Evolutionary conservation across 2,888 invertebrate species (phyloP), one percentile per base, ranked within the genome.

Genomic region (Thecophora atra): DNA sequence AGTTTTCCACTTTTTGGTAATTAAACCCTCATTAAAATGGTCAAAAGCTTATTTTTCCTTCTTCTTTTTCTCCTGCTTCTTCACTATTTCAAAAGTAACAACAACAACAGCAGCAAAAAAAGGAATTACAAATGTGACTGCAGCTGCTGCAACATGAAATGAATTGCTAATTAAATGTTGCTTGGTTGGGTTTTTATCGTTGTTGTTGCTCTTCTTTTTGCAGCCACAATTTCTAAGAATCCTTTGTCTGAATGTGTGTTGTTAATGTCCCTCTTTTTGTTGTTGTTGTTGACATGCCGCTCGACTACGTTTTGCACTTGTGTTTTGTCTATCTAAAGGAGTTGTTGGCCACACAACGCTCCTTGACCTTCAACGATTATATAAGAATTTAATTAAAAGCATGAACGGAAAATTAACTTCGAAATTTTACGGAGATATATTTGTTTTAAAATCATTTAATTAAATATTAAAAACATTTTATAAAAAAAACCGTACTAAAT

Each of bases 161-260:
- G 58, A 68, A 68, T 68, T 58, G 58, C 60, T 58, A 69, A 69
- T 69, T 69, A 56, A 69, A 69, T 47, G 44, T 24, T 44, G 28
- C 24, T 65, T 47, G 65, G 26, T 26, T 17, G 5, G 11, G n/a
- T 52, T 52, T 17, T 52, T 52, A 6, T 52, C 17, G 19, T 19
- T 52, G n/a, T 52, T 52, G 52, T 17, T 19, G 52, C 13, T 52
- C 6, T 37, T 37, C 52, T 52, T 52, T 19, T 52, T 52, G 52
- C 17, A 15, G 52, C 19, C 52, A 15, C 47, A 52, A 52, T 13
- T 6, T 19, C 19, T 17, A 17, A 15, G 52, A 6, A 15, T 17
- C 17, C 17, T 17, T 2, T 52, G 52, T 5, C 17, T 52, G 17
- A 19, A 19, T 52, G 52, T 52, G 17, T 19, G 52, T 52, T 52